Conservation (phyloP, 2,888 invertebrate genomes). For the Ephialtes manifestator region DNA sequence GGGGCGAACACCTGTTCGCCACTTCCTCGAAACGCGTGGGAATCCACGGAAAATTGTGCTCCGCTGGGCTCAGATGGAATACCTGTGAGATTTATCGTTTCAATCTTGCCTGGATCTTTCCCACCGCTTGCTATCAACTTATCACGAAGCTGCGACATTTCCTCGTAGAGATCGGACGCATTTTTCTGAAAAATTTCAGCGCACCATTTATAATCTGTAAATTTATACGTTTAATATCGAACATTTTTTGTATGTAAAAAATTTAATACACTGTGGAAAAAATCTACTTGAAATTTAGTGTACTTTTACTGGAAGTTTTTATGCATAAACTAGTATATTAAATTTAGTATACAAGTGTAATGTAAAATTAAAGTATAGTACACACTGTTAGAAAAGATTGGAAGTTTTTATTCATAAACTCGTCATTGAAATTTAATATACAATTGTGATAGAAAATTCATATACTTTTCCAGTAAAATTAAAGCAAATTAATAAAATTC, state of each 20-base stretch:
- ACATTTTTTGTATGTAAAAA: not conserved
- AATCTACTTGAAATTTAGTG: too few species aligned
- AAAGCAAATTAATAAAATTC: too few species aligned
- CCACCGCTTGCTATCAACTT: constrained; percentile 78
- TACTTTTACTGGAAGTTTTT: too few species aligned
- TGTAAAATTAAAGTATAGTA: too few species aligned
- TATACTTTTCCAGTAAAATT: too few species aligned
- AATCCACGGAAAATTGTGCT: constrained; percentile 36
- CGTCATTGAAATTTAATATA: too few species aligned
- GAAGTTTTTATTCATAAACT: too few species aligned
- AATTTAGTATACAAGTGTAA: too few species aligned
- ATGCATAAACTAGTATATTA: too few species aligned
- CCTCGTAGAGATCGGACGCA: constrained; percentile 75
- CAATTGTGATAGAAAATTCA: too few species aligned
- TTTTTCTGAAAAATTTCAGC: constrained; percentile 71
- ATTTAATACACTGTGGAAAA: too few species aligned
- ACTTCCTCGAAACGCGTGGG: constrained; percentile 31
- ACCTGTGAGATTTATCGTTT: constrained; percentile 70
- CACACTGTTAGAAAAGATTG: too few species aligned
- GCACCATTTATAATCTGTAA: not conserved
- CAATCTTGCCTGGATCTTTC: constrained; percentile 80
- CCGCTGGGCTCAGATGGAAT: constrained; percentile 14
- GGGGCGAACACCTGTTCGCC: constrained; percentile 43
- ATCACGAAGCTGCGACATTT: constrained; percentile 79
- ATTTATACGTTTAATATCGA: not conserved